Evolutionary conservation across 2,797 vertebrate species (phyloP), one percentile per base, ranked within the genome.

Genomic region (Taeniopygia guttata): DNA sequence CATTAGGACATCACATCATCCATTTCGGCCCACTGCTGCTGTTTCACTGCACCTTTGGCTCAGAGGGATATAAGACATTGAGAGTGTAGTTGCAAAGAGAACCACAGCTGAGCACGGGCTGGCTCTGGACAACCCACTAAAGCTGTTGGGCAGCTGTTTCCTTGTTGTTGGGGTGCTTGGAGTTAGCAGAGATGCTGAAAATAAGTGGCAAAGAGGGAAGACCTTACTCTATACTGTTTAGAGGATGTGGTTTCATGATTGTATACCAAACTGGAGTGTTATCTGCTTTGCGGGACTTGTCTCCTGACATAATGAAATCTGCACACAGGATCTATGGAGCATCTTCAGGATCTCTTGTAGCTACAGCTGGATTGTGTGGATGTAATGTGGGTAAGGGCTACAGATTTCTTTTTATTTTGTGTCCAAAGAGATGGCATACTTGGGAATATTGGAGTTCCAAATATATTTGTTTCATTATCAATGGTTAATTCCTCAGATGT

Each of bases 251-350:
- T 51, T 82, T 13, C 55, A 1, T 87, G 43, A 0, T 66, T 2
- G 0, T 1, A 0, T 96, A 96, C 0, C 13, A 96, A 69, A 5
- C 0, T 62, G 95, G 94, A 75, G 93, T 93, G 18, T 1, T 79
- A 1, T 3, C 8, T 26, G 95, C 94, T 67, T 11, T 96, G 48
- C 4, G 0, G 64, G 7, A 94, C 2, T 13, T 89, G 49, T 69
- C 79, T 2, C 95, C 93, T 66, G 83, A 34, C 51, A 45, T 95
- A 2, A 5, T 95, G 72, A 73, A 83, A 55, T 76, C 36, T 63
- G 95, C 94, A 16, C 9, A 38, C 84, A 91, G 20, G 87, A 13
- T 96, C 85, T 95, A 94, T 21, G 95, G 95, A 15, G 30, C 72
- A 5, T 95, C 95, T 29, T 91, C 93, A 20, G 95, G 94, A 69